Base-by-base conservation (phyloP, 2,888 invertebrate species). In the Drosophila colorata region DNA sequence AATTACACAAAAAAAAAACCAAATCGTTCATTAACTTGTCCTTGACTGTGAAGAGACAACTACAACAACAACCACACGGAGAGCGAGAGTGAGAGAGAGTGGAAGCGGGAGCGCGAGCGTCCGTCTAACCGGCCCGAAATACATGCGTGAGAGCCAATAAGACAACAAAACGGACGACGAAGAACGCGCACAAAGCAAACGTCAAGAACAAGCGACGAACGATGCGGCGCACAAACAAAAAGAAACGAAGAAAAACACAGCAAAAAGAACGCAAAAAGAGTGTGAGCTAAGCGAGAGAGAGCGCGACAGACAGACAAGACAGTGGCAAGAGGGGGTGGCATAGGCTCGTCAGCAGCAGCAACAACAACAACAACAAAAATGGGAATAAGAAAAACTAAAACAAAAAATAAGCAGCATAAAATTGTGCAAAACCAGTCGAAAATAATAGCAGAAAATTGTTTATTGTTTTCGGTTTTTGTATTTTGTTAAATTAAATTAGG, bases 21-120 rank as follows among this genome's bases (percentile, higher is more conserved):
- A 88, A 83, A 83, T 80, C 84, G 87, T 87, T 83, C 83, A 87
- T 88, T 84, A 88, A 84, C 88, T 83, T 83, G 87, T 87, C 83
- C 83, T 84, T 84, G 83, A 88, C 88, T 84, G 72, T 88, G 73
- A 81, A 71, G 71, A 67, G 64, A 82, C 44, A 64, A 60, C 60
- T 74, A 55, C 38, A 71, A 60, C 60, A 78, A 55, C 38, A 71
- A 52, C 53, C 63, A 25, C 40, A 60, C 40, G 49, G 14, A 65
- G 57, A 74, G 47, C 35, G 23, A 46, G 40, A 33, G 23, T 64
- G 31, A 51, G 47, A 49, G 57, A 20, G 41, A 47, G 48, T 52
- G 40, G 33, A 31, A 65, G 48, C 25, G 14, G 38, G 58, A 41
- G 47, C 60, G 20, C 49, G 55, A 51, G 56, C 14, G 38, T 37